Evolutionary conservation across 1,140 invertebrate species (phyloP), one percentile per base, ranked within the genome.

Genomic region (Solen grandis): DNA sequence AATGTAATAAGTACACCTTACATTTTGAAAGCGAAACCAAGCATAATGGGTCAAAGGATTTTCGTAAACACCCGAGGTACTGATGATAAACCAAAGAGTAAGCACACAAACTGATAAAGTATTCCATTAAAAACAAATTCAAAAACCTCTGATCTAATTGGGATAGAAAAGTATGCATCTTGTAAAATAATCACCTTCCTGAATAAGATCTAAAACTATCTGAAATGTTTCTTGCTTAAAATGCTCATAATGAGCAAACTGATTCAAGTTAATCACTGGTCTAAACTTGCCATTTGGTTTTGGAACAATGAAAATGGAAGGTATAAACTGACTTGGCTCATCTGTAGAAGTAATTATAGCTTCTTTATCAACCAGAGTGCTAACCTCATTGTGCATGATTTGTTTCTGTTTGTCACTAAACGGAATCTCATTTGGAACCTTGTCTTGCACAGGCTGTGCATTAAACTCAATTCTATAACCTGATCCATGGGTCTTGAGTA

Each of bases 221-320:
- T 38, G 22, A 22, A 85, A 76, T 10, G 60, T 78, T 38, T 85
- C 81, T 55, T 66, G 70, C 70, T 85, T 83, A 41, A 83, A 85
- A 66, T 85, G 76, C 31, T 73, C 60, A 65, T 85, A 82, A 36
- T 55, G 16, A 19, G 83, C 72, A 68, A 75, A 78, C 35, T 63
- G 25, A 41, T 85, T 85, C 22, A 77, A 73, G 41, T 50, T 19
- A 46, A 76, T 85, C 14, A 85, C 31, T n/a, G n/a, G n/a, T n/a
- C n/a, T n/a, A n/a, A n/a, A n/a, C n/a, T n/a, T n/a, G n/a, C n/a
- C n/a, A n/a, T 80, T 59, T 55, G 55, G 69, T 38, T 82, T 85
- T 35, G 41, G 35, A 1, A 54, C 63, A 13, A 83, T 33, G 73
- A 85, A 83, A 31, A 85, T 72, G 33, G 74, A 81, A 13, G 81